These are phyloP conservation scores for Rhynchonycteris naso DNA, from an alignment of 2,797 vertebrate species.

Conservation along the genomic window DNA sequence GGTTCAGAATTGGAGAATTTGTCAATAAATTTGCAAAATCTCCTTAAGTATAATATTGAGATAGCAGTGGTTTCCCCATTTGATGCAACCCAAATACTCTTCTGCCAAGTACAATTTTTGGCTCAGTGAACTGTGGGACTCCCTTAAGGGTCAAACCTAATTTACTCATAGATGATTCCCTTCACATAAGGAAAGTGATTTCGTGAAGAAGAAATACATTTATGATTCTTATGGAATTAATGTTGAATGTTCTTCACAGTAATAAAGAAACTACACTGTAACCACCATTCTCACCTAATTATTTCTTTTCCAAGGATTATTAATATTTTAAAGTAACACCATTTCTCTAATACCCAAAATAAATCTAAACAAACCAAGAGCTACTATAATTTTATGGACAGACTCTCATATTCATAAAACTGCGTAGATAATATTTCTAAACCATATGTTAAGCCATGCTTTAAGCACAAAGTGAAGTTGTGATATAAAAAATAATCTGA, in stretches of 20 bases:
- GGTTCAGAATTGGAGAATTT: slow-evolving; percentile 80
- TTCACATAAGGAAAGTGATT: background rate
- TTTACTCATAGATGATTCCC: slow-evolving; percentile 57
- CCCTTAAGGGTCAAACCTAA: slow-evolving; percentile 62
- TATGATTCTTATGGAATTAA: background rate
- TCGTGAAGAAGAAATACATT: slow-evolving; percentile 49
- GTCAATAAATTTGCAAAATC: slow-evolving; percentile 77
- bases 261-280: background rate
- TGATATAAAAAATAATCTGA: background rate
- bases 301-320: slow-evolving; percentile 10
- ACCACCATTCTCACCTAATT: background rate
- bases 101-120: slow-evolving; percentile 47
- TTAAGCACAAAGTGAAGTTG: slow-evolving; percentile 14
- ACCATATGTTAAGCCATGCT: background rate
- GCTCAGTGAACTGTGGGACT: slow-evolving; percentile 21
- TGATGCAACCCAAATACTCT: slow-evolving; percentile 57
- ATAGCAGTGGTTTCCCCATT: slow-evolving; percentile 57
- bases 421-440: slow-evolving; percentile 9
- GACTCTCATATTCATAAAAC: background rate
- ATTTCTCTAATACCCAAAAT: slow-evolving; percentile 49
- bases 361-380: background rate
- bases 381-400: background rate
- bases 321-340: slow-evolving; percentile 12
- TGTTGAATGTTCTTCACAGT: background rate
- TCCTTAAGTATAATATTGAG: slow-evolving; percentile 72